Conservation (phyloP, 2,797 vertebrate genomes). For the Rhinatrema bivittatum region DNA sequence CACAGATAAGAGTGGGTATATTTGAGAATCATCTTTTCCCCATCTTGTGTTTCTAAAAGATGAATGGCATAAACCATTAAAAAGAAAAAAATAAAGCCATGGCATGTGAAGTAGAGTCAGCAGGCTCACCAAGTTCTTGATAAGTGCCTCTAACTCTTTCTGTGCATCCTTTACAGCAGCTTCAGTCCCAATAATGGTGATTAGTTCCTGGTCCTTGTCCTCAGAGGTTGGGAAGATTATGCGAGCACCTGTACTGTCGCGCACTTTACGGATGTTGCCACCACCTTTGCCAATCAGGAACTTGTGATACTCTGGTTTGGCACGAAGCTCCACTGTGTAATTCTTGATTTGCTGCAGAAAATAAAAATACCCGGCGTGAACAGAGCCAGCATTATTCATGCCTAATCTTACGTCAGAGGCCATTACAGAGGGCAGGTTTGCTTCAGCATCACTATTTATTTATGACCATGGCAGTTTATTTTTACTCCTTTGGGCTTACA, state of each 20-base stretch:
- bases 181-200: constrained; percentile 92
- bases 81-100: no score
- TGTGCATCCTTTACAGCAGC: constrained; percentile 89
- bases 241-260: constrained; percentile 89
- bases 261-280: constrained; percentile 92
- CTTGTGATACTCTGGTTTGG: constrained; percentile 97
- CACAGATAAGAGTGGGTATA: no score
- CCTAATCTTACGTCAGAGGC: no score
- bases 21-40: no score
- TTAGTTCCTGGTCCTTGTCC: constrained; percentile 94
- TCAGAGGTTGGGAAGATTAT: constrained; percentile 89
- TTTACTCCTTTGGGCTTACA: no score
- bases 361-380: neutral
- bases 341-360: constrained; percentile 90
- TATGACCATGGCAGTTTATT: neutral
- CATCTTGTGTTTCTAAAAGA: no score
- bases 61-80: no score
- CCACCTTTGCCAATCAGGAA: constrained; percentile 97
- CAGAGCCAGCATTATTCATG: neutral
- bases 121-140: constrained; percentile 80
- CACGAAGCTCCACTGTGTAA: constrained; percentile 85
- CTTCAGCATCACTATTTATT: no score
- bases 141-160: constrained; percentile 86
- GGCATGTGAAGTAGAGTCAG: no score
- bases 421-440: neutral